Conservation (phyloP, 1,140 invertebrate species). For the Brachionus rotundiformis region DNA sequence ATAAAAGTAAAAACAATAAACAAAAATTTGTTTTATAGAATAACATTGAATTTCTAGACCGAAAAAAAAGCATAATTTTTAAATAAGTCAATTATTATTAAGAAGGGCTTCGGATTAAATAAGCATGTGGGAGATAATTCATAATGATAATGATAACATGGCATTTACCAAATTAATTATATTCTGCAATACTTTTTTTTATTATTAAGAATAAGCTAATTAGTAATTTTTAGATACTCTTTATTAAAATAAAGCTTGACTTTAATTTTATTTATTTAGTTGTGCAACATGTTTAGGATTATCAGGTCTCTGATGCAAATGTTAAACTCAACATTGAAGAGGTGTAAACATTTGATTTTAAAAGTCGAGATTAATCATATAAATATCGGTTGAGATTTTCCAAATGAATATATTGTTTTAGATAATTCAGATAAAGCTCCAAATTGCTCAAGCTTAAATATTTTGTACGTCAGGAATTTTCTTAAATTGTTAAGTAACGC, state of each 20-base stretch:
- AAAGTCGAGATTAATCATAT: not conserved
- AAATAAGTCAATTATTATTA: no score
- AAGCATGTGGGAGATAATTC: not conserved
- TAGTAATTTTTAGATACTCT: not conserved
- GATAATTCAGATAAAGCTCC: not conserved
- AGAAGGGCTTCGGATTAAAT: not conserved
- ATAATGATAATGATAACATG: not conserved
- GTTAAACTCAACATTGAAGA: slow-evolving; percentile 18
- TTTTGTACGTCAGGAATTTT: not conserved
- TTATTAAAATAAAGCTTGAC: not conserved
- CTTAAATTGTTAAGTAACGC: not conserved
- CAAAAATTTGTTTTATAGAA: no score
- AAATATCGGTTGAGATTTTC: not conserved
- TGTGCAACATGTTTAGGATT: not conserved
- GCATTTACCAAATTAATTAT: not conserved
- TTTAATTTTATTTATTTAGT: not conserved
- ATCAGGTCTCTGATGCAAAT: not conserved
- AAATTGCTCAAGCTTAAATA: not conserved
- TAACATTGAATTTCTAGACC: no score
- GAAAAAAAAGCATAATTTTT: no score
- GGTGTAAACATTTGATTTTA: not conserved
- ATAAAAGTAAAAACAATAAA: no score
- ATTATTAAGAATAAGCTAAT: not conserved
- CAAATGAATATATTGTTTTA: not conserved
- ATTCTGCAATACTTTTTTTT: no score